Base-by-base conservation (phyloP, 2,113 vertebrate genomes). In the Panthera uncia region DNA sequence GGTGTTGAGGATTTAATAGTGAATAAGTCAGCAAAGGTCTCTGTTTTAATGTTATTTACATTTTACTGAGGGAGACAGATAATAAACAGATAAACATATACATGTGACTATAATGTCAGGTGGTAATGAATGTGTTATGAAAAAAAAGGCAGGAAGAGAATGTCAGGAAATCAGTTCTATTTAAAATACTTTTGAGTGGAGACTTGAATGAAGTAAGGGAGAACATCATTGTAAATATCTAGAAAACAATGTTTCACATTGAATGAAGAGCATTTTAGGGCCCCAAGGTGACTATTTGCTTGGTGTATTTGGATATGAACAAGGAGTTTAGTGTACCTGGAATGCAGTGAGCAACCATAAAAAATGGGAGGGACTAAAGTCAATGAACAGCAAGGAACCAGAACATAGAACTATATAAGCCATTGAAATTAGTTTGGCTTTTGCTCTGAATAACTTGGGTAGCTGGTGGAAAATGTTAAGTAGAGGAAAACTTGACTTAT, bases 111-210 rank as follows among this genome's bases (percentile, higher is more conserved):
- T 91, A 41, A 73, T 73, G 23, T 91, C 65, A 81, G 27, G n/a
- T 94, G 65, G 41, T 69, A 23, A n/a, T 71, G 69, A 73, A n/a
- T 94, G 66, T 94, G 41, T 12, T 55, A 48, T 79, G 29, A 14
- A 27, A 63, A 86, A 86, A 91, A 91, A 68, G n/a, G 7, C 38
- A 84, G 25, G 71, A 61, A 84, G 69, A 84, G 45, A 89, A 84
- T 66, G 36, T 83, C 41, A 97, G 36, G 36, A 29, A 84, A 73
- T 61, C 45, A 38, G 10, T 97, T n/a, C 8, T 69, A 7, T 92
- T 94, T 91, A 48, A 69, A 86, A 87, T 90, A 85, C 33, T 68
- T 95, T 88, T 52, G 27, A 89, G 45, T 95, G 82, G n/a, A 91
- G 33, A 87, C 27, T 33, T 66, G 18, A 25, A 89, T 21, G 31